These are phyloP conservation scores for Latrodectus elegans DNA, from an alignment of 2,888 invertebrate species.

Conservation along the genomic window DNA sequence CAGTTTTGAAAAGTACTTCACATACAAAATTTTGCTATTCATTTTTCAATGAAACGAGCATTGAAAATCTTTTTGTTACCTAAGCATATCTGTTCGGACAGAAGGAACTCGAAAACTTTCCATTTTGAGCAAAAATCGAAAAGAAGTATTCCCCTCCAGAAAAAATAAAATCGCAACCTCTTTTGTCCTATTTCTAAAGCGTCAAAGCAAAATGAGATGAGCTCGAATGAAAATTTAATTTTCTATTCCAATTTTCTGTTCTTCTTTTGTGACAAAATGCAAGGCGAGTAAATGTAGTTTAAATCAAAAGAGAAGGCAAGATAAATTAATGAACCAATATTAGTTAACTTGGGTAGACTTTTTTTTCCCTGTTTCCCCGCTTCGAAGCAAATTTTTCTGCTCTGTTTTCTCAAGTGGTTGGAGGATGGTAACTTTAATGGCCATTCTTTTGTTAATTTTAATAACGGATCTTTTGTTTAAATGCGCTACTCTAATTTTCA, in stretches of 20 bases:
- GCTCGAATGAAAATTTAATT: conserved; percentile 21
- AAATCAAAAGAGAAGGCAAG: background rate
- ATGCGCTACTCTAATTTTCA: background rate
- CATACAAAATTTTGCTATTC: too few relatives aligned
- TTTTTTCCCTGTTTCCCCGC: background rate
- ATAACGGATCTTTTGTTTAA: conserved; percentile 39
- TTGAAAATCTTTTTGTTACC: too few relatives aligned
- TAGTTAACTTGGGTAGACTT: conserved; percentile 28
- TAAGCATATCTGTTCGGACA: too few relatives aligned
- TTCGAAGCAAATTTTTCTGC: conserved; percentile 16
- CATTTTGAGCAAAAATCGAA: too few relatives aligned
- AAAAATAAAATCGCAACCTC: too few relatives aligned
- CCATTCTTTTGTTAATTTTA: conserved; percentile 27
- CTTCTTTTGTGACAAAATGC: conserved; percentile 20
- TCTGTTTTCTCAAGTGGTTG: conserved; percentile 20
- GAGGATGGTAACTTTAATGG: conserved; percentile 41
- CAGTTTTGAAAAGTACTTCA: too few relatives aligned
- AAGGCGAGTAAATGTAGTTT: conserved; percentile 13
- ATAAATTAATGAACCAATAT: conserved; percentile 54
- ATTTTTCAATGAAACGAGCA: too few relatives aligned
- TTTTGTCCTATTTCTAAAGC: background rate
- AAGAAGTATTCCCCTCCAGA: too few relatives aligned
- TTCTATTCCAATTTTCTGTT: conserved; percentile 41
- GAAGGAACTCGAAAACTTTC: too few relatives aligned
- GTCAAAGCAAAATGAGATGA: background rate